phyloP scores from a whole-genome alignment of 1,140 invertebrate species.

The Elymnias hypermnestra region DNA sequence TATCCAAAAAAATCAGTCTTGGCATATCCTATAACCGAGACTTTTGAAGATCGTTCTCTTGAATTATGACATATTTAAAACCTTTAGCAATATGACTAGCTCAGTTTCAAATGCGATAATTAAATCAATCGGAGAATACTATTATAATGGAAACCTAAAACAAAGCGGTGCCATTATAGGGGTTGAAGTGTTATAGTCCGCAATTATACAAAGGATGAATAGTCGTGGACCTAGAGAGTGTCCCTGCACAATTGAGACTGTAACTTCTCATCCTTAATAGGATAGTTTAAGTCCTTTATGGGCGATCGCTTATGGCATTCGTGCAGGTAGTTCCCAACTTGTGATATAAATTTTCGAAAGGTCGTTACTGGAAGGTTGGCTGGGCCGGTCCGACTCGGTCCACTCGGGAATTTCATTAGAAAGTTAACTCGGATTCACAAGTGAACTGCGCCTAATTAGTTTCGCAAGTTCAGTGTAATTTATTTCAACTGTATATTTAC shows the following conservation, averaged over 20 bases:
- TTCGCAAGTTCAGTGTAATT: background rate
- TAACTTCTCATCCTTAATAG: conserved; percentile 14
- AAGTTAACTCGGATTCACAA: conserved; percentile 2
- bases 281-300: conserved; percentile 16
- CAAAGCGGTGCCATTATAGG: background rate
- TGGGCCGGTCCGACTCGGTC: background rate
- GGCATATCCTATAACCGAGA: too few relatives aligned
- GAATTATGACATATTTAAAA: too few relatives aligned
- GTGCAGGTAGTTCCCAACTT: conserved; percentile 16
- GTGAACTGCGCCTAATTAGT: conserved; percentile 4
- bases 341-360: conserved; percentile 13
- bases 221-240: background rate
- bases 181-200: background rate
- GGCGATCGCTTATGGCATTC: conserved; percentile 14
- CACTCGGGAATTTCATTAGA: conserved; percentile 2
- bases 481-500: background rate
- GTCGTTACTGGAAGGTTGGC: background rate
- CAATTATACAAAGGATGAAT: conserved; percentile 6
- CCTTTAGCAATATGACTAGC: too few relatives aligned
- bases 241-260: conserved; percentile 7
- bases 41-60: too few relatives aligned
- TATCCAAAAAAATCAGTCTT: too few relatives aligned
- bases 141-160: background rate
- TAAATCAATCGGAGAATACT: background rate
- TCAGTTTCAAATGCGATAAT: background rate